Percentiles rank a stretch among this genome's conserved stretches.
phyloP scores from a whole-genome alignment of 37 sponge, comb jelly and placozoan genomes.

The Petrosia ficiformis region DNA sequence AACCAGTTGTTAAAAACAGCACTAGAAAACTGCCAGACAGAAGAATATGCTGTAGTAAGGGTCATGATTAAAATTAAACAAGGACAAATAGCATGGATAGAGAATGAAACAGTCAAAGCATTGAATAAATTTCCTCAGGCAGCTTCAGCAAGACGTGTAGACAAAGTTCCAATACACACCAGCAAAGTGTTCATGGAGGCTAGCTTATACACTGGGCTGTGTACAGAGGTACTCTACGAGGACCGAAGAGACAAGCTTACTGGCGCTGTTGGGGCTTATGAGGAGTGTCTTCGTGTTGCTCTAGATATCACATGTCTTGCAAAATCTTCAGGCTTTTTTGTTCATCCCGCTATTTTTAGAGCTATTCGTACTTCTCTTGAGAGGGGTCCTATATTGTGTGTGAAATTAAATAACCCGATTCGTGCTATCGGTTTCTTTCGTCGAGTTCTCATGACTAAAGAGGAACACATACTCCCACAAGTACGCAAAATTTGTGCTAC shows the following conservation, averaged over 20 bases:
- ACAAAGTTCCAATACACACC: conserved; percentile 28
- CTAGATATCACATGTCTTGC: conserved; percentile 7
- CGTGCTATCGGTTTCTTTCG: conserved; percentile 34
- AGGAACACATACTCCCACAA: conserved; percentile 26
- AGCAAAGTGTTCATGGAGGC: conserved; percentile 51
- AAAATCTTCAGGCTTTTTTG: neutral
- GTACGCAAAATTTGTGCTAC: conserved; percentile 28
- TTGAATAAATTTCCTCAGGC: conserved; percentile 8
- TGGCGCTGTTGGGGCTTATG: conserved; percentile 46
- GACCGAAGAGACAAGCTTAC: neutral
- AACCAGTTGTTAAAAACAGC: conserved; percentile 12
- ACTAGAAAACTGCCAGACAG: conserved; percentile 30
- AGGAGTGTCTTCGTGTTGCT: conserved; percentile 25
- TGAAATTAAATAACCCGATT: conserved; percentile 1
- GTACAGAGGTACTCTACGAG: conserved; percentile 12
- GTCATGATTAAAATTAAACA: conserved; percentile 30
- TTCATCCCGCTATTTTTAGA: conserved; percentile 39
- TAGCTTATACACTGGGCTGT: conserved; percentile 31
- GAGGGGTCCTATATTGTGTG: conserved; percentile 31
- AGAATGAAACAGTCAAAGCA: conserved; percentile 5
- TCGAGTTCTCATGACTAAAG: conserved; percentile 21
- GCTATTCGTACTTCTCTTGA: conserved; percentile 14
- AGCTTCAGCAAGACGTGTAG: conserved; percentile 10
- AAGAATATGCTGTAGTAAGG: conserved; percentile 28
- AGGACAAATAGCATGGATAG: conserved; percentile 44